Base-by-base conservation (phyloP, 2,797 vertebrate genomes). In the Discoglossus pictus region DNA sequence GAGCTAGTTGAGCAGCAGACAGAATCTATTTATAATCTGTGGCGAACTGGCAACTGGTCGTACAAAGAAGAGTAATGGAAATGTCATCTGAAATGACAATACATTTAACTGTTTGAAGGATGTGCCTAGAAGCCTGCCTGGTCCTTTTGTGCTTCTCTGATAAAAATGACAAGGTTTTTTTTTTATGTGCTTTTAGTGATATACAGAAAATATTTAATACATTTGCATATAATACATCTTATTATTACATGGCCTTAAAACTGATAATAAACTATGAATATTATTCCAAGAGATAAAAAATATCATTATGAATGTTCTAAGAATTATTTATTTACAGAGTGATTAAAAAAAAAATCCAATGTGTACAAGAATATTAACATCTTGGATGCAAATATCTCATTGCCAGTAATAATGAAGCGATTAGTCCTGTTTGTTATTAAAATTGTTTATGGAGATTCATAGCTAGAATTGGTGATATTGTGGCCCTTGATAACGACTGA, bases 61-160 rank as follows among this genome's bases (percentile, higher is more conserved):
- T 62, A 63, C 51, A 48, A 56, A 43, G 52, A 39, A 56, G 67
- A 70, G 59, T 70, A 70, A 70, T 70, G 67, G 51, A 70, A 70
- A 70, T 70, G 67, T 63, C 67, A 70, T 63, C 42, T 70, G 18
- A 63, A 56, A 62, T 70, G 67, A 70, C 67, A 70, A 70, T 70
- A 63, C 67, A 70, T 70, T 70, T 70, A 70, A 70, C 67, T 63
- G 67, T 70, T 70, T 70, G 67, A 70, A 70, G 67, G 60, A 70
- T 56, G 59, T 47, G 59, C 42, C 51, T 56, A 16, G 59, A 53
- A 38, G 25, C 50, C 15, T 55, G 51, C 35, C 23, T 70, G 67
- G 38, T 23, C 51, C 59, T 25, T 55, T 70, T 62, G 50, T 68
- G 40, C 35, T 34, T 36, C 21, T 27, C 43, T 55, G 60, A 63